phyloP scores from a whole-genome alignment of 2,888 invertebrate genomes.

The Arenicola marina region DNA sequence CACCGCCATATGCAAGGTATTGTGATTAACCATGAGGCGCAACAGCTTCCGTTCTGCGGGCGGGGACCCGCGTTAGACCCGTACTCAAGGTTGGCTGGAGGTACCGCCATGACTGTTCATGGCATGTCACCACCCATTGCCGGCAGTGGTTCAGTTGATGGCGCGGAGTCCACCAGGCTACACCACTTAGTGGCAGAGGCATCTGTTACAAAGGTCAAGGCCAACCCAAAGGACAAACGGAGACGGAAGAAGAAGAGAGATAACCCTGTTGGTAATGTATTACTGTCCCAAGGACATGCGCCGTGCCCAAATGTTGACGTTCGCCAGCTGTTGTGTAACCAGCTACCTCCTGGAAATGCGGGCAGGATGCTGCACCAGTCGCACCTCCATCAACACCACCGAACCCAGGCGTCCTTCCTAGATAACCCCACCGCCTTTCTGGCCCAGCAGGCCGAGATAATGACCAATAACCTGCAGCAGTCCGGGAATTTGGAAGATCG shows the following conservation, averaged over 20 bases:
- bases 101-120: background rate
- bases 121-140: too few species aligned
- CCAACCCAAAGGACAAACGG: background rate
- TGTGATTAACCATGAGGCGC: background rate
- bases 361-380: background rate
- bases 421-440: slow-evolving; percentile 2
- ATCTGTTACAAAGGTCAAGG: too few species aligned
- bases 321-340: background rate
- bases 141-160: background rate
- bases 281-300: too few species aligned
- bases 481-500: too few species aligned
- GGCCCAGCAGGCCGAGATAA: slow-evolving; percentile 2
- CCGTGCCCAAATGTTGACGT: slow-evolving; percentile 3
- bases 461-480: background rate
- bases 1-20: background rate
- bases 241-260: background rate
- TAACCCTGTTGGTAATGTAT: too few species aligned
- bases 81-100: background rate
- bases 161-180: background rate
- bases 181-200: too few species aligned
- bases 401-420: background rate
- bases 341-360: background rate
- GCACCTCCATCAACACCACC: too few species aligned
- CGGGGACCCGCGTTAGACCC: background rate
- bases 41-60: background rate